Percentiles rank a stretch among this genome's conserved stretches.
phyloP scores from a whole-genome alignment of 2,888 invertebrate species.

The Seira sanloemensis region DNA sequence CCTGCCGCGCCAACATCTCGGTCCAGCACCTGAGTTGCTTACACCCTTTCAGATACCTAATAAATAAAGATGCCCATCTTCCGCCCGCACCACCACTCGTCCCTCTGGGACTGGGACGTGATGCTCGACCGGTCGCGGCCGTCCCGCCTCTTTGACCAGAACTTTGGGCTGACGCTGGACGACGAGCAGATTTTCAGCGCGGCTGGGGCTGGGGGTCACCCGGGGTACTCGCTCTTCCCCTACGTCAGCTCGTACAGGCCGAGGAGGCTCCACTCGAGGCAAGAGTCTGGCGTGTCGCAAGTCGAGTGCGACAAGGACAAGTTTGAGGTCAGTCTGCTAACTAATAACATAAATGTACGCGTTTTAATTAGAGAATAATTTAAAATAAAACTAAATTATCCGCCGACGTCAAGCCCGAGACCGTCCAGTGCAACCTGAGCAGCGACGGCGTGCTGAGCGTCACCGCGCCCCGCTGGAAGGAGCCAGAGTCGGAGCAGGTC shows the following conservation, averaged over 20 bases:
- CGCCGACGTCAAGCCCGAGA: conserved; percentile 74
- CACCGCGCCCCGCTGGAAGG: conserved; percentile 71
- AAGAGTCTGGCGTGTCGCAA: conserved; percentile 63
- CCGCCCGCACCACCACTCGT: conserved; percentile 18
- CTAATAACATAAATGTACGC: not conserved
- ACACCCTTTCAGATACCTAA: no score
- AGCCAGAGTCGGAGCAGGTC: conserved; percentile 22
- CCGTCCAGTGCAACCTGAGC: conserved; percentile 74
- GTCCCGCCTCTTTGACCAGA: conserved; percentile 62
- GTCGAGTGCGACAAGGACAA: conserved; percentile 63
- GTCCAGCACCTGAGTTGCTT: no score
- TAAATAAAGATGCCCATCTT: conserved; percentile 20
- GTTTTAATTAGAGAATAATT: not conserved
- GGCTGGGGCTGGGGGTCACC: not conserved
- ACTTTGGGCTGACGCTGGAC: conserved; percentile 60
- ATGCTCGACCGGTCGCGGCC: conserved; percentile 45
- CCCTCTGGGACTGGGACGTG: conserved; percentile 44
- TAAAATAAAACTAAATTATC: no score
- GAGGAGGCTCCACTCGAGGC: conserved; percentile 47
- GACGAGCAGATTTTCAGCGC: conserved; percentile 57
- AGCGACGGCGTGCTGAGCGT: conserved; percentile 75
- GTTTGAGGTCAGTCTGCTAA: conserved; percentile 65
- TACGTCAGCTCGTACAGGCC: conserved; percentile 37
- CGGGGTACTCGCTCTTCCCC: conserved; percentile 33
- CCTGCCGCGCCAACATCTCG: no score